Percentiles rank a stretch among this genome's conserved stretches.
Evolutionary conservation across 2,113 vertebrate species (phyloP).

Genomic region (Oxyura jamaicensis): DNA sequence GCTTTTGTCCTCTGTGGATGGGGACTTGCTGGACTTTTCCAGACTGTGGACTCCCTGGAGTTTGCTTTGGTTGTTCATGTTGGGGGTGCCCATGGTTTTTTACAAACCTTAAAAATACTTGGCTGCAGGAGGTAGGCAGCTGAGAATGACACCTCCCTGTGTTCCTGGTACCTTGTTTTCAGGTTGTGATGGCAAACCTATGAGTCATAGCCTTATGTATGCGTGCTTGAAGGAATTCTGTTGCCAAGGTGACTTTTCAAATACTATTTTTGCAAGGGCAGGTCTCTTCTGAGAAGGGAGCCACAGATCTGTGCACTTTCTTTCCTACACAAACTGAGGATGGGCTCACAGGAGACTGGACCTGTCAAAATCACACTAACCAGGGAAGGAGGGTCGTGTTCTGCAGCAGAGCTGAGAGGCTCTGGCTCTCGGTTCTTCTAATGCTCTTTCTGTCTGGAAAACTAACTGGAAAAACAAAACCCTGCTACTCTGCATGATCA

Average conservation of each 20-base stretch:
- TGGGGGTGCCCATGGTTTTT: background rate
- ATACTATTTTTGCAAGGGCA: background rate
- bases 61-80: background rate
- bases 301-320: background rate
- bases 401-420: background rate
- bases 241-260: conserved; percentile 48
- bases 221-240: background rate
- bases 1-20: background rate
- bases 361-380: background rate
- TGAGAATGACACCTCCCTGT: background rate
- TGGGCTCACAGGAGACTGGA: background rate
- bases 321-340: background rate
- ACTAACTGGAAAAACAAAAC: background rate
- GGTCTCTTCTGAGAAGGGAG: background rate
- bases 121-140: background rate
- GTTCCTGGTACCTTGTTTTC: background rate
- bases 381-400: background rate
- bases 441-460: background rate
- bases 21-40: background rate
- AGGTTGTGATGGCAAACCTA: background rate
- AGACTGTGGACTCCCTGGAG: background rate
- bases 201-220: conserved; percentile 39
- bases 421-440: background rate
- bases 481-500: rapidly evolving
- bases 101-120: background rate